Base-by-base conservation (phyloP, 2,113 vertebrate species). In the Zonotrichia leucophrys region DNA sequence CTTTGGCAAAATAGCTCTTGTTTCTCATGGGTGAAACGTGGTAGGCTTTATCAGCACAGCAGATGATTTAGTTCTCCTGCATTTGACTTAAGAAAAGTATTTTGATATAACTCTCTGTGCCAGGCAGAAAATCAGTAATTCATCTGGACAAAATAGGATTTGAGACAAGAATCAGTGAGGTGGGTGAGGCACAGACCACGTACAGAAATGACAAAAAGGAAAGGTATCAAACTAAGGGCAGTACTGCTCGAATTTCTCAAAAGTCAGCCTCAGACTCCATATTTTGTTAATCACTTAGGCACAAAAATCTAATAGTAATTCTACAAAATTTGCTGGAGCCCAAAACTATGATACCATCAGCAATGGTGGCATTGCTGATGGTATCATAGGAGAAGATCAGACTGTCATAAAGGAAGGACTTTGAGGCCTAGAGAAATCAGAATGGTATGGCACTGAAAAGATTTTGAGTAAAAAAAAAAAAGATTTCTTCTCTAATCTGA, bases 1-100 rank as follows among this genome's bases (percentile, higher is more conserved):
- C 64, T 81, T 39, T 91, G 69, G 89, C 73, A 94, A 92, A 95
- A 94, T 81, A 96, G 84, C 37, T 92, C 62, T 58, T 87, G 59
- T 94, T 96, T 92, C 80, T 81, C 68, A 66, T 46, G 52, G 62
- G 55, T 87, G 80, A 94, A 87, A 92, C 35, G 56, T 35, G 33
- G 33, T 70, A 23, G 73, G 81, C 42, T 92, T 92, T 55, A 87
- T 91, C 73, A 74, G 63, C 69, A 81, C 42, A 52, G 80, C 33
- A 80, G 49, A 86, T 2, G 9, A 83, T 83, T 92, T 50, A 91
- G 50, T 59, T 83, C 56, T 80, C 46, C 80, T 59, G 47, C 30
- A 30, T 58, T 47, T 63, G 80, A 84, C n/a, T 91, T 41, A 63
- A 90, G 68, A 89, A 92, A 92, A 77, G 42, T 42, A 74, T 63